Conservation (phyloP, 2,113 vertebrate species). For the Climacteris rufus region DNA sequence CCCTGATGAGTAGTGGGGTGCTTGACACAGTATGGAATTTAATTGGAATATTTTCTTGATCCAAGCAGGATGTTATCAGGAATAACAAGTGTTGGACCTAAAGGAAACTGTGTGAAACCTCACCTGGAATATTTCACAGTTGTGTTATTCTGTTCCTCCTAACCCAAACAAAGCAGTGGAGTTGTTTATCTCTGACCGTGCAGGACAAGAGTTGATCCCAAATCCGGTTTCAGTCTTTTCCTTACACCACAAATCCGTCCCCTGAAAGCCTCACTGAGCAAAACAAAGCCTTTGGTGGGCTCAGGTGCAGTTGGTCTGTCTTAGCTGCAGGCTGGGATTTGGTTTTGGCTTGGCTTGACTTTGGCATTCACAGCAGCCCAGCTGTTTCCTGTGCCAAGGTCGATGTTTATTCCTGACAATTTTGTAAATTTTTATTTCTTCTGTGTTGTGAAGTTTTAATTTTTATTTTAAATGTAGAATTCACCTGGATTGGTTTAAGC, state of each 20-base stretch:
- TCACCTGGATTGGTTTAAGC: rapidly evolving
- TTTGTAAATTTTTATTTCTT: not conserved
- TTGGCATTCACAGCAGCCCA: not conserved
- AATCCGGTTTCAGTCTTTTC: not conserved
- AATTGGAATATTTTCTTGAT: not conserved
- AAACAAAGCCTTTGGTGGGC: not conserved
- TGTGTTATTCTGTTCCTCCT: not conserved
- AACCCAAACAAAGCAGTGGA: not conserved
- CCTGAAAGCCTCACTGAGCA: not conserved
- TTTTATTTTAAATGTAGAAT: not conserved
- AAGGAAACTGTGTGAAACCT: not conserved
- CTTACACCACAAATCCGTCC: not conserved
- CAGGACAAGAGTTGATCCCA: not conserved
- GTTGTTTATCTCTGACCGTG: not conserved
- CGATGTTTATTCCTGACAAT: not conserved
- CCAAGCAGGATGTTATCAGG: not conserved
- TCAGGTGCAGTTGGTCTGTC: not conserved
- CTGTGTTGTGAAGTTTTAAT: not conserved
- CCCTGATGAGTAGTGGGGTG: not conserved
- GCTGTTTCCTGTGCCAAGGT: rapidly evolving
- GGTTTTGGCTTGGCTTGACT: not conserved
- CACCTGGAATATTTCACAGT: not conserved
- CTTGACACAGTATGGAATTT: not conserved
- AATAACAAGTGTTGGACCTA: not conserved
- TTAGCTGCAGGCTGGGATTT: not conserved